Evolutionary conservation across 2,113 vertebrate species (phyloP), one percentile per base, ranked within the genome.

Genomic region (Panthera uncia): DNA sequence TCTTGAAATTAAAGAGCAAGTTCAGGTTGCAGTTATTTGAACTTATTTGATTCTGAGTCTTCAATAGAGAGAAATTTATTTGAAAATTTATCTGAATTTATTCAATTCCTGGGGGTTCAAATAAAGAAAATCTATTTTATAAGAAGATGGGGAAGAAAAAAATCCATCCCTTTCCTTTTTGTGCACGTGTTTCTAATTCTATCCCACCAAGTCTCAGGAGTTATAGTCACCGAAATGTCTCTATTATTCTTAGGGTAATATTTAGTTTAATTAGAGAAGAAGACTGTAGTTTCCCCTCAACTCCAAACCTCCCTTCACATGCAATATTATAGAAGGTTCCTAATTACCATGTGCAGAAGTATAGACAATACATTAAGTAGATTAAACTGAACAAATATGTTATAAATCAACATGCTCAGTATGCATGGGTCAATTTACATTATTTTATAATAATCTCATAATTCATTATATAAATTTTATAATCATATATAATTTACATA

Each of bases 51-150:
- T 50, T 57, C 36, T 55, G 27, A 69, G n/a, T 38, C 78, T 91
- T 71, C 18, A 79, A 91, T 12, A 78, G 12, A 27, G 57, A 95
- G 57, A 29, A 73, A 79, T 71, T 76, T 69, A 95, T 80, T 86
- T 76, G 45, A 86, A 81, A 87, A 89, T 63, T 74, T 83, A 91
- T 79, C 21, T 65, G n/a, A 65, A 45, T 78, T 93, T 87, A 93
- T 61, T 73, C 21, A 92, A 41, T 65, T 92, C 19, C 65, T 63
- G 23, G 73, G 7, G 48, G 19, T 79, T 91, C 52, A 93, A 81
- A 68, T 50, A 91, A 31, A 95, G 45, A 89, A 31, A n/a, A 79
- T 9, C 15, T 23, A 68, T 80, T 93, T 69, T 91, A 23, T 50
- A 61, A 73, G 31, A 36, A 8, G 18, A 36, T 18, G 13, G 29